Conservation (phyloP, 2,797 vertebrate genomes). For the Amblyopsis hoosieri region DNA sequence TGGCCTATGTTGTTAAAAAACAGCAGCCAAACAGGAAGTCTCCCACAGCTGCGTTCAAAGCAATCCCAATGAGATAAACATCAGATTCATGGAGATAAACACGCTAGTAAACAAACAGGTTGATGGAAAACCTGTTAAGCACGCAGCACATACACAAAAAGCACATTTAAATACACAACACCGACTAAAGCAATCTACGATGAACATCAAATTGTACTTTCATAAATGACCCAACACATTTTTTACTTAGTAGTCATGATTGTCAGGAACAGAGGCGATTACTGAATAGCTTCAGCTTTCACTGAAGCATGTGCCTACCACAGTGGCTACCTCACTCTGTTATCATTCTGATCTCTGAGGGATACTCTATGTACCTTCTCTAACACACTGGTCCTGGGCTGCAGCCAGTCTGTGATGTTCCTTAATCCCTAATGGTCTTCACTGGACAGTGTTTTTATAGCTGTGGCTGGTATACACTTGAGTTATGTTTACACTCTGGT, state of each 20-base stretch:
- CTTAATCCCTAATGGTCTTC: no score
- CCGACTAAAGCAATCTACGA: not conserved
- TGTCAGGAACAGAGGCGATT: constrained; percentile 17
- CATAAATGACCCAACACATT: constrained; percentile 35
- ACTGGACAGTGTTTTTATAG: not conserved
- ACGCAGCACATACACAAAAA: not conserved
- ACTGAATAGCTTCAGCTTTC: constrained; percentile 38
- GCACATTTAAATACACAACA: not conserved
- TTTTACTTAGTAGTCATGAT: constrained; percentile 49
- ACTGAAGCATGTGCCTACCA: constrained; percentile 13
- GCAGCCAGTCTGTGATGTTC: constrained; percentile 21
- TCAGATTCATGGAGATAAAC: constrained; percentile 15
- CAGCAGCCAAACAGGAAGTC: constrained; percentile 6
- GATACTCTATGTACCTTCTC: not conserved
- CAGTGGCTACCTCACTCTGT: no score
- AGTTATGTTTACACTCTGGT: not conserved
- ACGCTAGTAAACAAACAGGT: not conserved
- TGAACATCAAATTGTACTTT: not conserved
- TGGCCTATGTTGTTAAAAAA: constrained; percentile 6
- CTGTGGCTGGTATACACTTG: not conserved
- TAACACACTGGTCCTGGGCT: not conserved
- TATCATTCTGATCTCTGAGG: no score
- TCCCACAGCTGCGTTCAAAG: constrained; percentile 17
- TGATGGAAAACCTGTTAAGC: constrained; percentile 1
- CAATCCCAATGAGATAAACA: constrained; percentile 23